phyloP scores from a whole-genome alignment of 2,888 invertebrate genomes.

The Harmothoe impar region DNA sequence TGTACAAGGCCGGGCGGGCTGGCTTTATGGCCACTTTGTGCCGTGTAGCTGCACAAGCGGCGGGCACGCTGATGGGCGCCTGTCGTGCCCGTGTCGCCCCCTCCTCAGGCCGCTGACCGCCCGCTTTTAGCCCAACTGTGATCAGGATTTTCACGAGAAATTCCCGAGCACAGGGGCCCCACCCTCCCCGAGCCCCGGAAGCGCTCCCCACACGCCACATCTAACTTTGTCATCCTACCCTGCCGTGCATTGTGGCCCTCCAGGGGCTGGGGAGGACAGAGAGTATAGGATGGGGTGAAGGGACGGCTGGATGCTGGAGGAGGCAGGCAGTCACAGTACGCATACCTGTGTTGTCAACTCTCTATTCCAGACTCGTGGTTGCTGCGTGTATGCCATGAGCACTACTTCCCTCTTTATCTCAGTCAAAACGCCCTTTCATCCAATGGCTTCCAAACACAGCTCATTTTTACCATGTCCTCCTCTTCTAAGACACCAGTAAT shows the following conservation, averaged over 20 bases:
- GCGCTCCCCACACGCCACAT: not conserved
- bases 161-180: not conserved
- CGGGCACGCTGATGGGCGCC: not conserved
- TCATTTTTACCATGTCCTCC: no score
- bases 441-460: no score
- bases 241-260: not conserved
- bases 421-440: no score
- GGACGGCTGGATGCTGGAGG: not conserved
- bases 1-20: not conserved
- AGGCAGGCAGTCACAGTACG: not conserved
- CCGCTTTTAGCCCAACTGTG: not conserved
- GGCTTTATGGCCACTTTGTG: conserved; percentile 16
- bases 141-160: not conserved
- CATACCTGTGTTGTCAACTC: not conserved
- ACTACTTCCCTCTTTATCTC: not conserved
- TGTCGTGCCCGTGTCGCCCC: not conserved
- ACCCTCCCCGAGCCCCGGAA: not conserved
- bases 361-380: no score
- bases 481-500: no score
- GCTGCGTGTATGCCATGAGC: not conserved
- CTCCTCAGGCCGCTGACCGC: not conserved
- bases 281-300: not conserved
- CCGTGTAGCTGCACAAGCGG: not conserved
- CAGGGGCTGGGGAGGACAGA: not conserved
- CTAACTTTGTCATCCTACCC: not conserved